phyloP scores from a whole-genome alignment of 2,888 invertebrate genomes.

The Lypha dubia region DNA sequence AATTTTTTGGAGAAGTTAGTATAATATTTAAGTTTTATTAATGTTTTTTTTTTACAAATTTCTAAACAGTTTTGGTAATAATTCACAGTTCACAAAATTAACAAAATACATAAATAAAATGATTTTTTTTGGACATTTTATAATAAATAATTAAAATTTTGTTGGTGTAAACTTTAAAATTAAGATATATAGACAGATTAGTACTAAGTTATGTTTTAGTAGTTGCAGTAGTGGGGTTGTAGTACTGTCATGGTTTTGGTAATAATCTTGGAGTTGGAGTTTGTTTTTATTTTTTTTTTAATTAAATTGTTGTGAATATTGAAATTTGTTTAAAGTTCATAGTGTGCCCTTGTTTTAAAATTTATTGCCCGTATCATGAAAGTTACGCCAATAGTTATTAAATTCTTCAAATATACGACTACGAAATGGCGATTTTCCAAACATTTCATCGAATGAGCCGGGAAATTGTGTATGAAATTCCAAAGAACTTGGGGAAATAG shows the following conservation, averaged over 20 bases:
- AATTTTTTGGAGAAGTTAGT: constrained; percentile 45
- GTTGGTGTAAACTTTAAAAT: constrained; percentile 1
- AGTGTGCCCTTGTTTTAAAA: constrained; percentile 41
- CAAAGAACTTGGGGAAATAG: constrained; percentile 73
- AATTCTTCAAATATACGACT: constrained; percentile 79
- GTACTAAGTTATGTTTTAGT: constrained; percentile 6
- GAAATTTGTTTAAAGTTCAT: neutral
- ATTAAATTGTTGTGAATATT: neutral
- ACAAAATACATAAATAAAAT: constrained; percentile 22
- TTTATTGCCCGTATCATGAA: constrained; percentile 74
- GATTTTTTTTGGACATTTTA: constrained; percentile 11
- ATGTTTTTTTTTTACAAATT: constrained; percentile 26
- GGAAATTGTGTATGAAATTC: constrained; percentile 33
- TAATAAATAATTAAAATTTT: constrained; percentile 1
- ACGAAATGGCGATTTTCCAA: constrained; percentile 79
- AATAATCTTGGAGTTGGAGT: constrained; percentile 14
- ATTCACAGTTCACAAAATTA: constrained; percentile 59
- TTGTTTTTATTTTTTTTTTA: constrained; percentile 6
- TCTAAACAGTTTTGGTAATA: constrained; percentile 50
- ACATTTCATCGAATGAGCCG: constrained; percentile 78
- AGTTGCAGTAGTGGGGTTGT: constrained; percentile 1
- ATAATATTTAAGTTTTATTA: constrained; percentile 3
- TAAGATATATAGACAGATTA: constrained; percentile 6
- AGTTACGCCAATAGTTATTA: constrained; percentile 80
- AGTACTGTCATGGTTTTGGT: constrained; percentile 34